Evolutionary conservation across 2,113 vertebrate genomes (phyloP).

Genomic region (Oryzias melastigma): DNA sequence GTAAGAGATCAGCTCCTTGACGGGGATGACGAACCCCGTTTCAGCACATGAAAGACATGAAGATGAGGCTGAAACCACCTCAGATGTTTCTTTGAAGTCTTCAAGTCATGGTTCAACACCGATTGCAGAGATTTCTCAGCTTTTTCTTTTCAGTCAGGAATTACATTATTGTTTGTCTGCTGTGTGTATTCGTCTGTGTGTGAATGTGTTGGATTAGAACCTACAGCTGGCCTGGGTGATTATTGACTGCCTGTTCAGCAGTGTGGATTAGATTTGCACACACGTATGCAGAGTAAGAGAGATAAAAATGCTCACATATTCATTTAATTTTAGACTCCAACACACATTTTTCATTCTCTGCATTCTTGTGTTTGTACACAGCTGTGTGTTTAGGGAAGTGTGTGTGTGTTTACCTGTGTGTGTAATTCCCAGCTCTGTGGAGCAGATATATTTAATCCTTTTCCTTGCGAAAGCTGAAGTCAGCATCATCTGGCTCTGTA

Average conservation of each 20-base stretch:
- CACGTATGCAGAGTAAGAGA: constrained; percentile 15
- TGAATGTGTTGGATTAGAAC: constrained; percentile 45
- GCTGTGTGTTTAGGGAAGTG: constrained; percentile 2
- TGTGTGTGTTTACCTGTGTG: constrained; percentile 12
- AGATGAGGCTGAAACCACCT: constrained; percentile 18
- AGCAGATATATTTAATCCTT: constrained; percentile 68
- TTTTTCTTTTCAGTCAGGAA: constrained; percentile 30
- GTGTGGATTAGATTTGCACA: constrained; percentile 44
- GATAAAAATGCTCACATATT: no score
- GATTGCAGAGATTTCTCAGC: constrained; percentile 10
- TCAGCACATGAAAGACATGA: constrained; percentile 12
- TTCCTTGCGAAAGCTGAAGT: constrained; percentile 52
- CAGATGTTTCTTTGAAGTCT: constrained; percentile 25
- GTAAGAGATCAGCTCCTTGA: not conserved
- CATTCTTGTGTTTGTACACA: constrained; percentile 8
- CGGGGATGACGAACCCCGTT: constrained; percentile 15
- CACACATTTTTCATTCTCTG: constrained; percentile 32
- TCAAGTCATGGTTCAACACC: constrained; percentile 19
- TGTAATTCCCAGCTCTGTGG: constrained; percentile 60
- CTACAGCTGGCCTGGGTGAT: constrained; percentile 61
- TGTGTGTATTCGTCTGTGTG: constrained; percentile 6
- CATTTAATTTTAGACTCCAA: constrained; percentile 30
- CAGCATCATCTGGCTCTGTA: constrained; percentile 57
- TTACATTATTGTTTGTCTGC: constrained; percentile 30
- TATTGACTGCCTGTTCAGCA: constrained; percentile 55